Conservation (phyloP, 1,140 invertebrate species). For the Triops longicaudatus region DNA sequence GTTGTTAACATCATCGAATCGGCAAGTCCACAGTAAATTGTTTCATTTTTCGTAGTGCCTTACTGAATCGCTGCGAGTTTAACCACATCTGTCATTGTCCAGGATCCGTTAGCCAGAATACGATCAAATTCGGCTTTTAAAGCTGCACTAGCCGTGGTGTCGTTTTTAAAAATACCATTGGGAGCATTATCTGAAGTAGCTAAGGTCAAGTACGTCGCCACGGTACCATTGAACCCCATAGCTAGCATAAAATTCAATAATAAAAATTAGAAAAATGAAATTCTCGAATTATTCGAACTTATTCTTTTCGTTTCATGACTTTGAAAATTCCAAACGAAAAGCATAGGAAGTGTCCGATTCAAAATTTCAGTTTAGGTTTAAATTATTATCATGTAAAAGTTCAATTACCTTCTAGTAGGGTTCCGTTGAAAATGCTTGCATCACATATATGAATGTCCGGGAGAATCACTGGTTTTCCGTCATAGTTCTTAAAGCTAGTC, state of each 20-base stretch:
- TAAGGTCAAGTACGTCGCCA: constrained; percentile 20
- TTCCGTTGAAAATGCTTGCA: constrained; percentile 17
- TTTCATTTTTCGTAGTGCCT: not conserved
- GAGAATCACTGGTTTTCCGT: not conserved
- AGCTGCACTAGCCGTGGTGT: not conserved
- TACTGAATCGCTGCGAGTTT: constrained; percentile 18
- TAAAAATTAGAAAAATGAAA: not conserved
- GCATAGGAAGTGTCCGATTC: too few species aligned
- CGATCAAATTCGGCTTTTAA: not conserved
- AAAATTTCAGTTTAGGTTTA: too few species aligned
- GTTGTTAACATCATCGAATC: too few species aligned
- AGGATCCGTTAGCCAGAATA: constrained; percentile 1
- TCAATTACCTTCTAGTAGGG: not conserved
- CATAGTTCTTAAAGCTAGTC: not conserved
- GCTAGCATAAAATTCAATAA: not conserved
- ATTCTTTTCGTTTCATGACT: not conserved
- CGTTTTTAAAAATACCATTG: not conserved
- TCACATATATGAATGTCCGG: constrained; percentile 26
- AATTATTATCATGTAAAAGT: too few species aligned
- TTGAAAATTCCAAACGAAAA: not conserved
- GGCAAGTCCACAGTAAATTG: not conserved
- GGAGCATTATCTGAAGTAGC: constrained; percentile 13
- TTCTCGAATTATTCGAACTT: too few species aligned
- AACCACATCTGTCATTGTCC: constrained; percentile 19
- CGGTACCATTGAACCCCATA: constrained; percentile 22